Evolutionary conservation across 64 coral and sea anemone genomes (phyloP).

Genomic region (Pocillopora damicornis): DNA sequence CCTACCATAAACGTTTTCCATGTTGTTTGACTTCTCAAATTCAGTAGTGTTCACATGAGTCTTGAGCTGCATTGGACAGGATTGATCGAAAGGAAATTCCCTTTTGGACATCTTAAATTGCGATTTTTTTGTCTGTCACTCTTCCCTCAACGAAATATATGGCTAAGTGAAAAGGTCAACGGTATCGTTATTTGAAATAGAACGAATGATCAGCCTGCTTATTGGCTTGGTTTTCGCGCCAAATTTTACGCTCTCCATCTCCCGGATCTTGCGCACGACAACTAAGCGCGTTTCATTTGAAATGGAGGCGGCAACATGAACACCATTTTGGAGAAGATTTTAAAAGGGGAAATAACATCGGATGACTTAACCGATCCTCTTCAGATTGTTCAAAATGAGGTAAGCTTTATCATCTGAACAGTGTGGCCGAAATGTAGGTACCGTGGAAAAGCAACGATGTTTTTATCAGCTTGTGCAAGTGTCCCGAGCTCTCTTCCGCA

Average conservation of each 20-base stretch:
- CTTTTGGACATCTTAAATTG: slow-evolving; percentile 73
- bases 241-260: slow-evolving; percentile 28
- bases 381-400: background rate
- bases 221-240: slow-evolving; percentile 85
- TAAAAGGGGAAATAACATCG: slow-evolving; percentile 56
- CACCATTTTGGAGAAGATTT: slow-evolving; percentile 38
- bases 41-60: slow-evolving; percentile 69
- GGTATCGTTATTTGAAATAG: background rate
- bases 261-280: slow-evolving; percentile 57
- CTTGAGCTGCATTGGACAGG: slow-evolving; percentile 79
- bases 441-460: too few species aligned
- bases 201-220: background rate
- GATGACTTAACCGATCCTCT: slow-evolving; percentile 16
- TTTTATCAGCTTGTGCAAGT: too few species aligned
- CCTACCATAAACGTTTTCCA: slow-evolving; percentile 85
- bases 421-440: background rate
- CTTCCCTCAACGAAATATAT: background rate
- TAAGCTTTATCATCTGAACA: background rate
- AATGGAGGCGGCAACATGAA: slow-evolving; percentile 34
- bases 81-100: slow-evolving; percentile 76
- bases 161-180: background rate
- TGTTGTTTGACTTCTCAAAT: slow-evolving; percentile 55
- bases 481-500: too few species aligned
- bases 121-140: background rate
- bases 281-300: slow-evolving; percentile 52